phyloP scores from a whole-genome alignment of 2,888 invertebrate species.

The Colletes collaris region DNA sequence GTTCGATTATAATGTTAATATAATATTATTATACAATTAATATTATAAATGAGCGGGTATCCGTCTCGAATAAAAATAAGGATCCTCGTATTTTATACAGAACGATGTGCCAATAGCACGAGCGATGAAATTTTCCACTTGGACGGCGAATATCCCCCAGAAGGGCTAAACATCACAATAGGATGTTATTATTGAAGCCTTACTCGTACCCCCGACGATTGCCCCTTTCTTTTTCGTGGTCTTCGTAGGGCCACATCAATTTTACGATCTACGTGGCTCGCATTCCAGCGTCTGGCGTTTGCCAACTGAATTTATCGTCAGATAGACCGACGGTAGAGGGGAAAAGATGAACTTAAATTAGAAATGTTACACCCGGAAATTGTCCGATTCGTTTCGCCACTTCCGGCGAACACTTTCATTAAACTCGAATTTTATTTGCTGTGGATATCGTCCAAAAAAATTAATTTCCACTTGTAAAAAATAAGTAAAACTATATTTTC shows the following conservation, averaged over 20 bases:
- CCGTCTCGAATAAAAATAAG: neutral
- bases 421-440: too few species aligned
- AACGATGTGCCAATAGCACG: neutral
- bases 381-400: slow-evolving; percentile 5
- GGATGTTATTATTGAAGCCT: slow-evolving; percentile 37
- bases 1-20: too few species aligned
- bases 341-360: slow-evolving; percentile 31
- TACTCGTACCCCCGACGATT: slow-evolving; percentile 7
- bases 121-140: slow-evolving; percentile 16
- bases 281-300: slow-evolving; percentile 20
- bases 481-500: too few species aligned
- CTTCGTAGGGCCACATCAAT: slow-evolving; percentile 9
- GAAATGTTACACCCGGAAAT: slow-evolving; percentile 16
- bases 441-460: too few species aligned
- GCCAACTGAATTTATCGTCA: slow-evolving; percentile 40
- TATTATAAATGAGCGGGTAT: too few species aligned
- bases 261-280: slow-evolving; percentile 45
- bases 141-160: slow-evolving; percentile 1
- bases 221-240: slow-evolving; percentile 23
- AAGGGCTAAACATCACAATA: slow-evolving; percentile 12
- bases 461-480: too few species aligned
- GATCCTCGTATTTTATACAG: neutral
- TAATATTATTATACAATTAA: neutral
- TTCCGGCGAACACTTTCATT: neutral
- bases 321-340: slow-evolving; percentile 4